Evolutionary conservation across 2,888 invertebrate genomes (phyloP), one percentile per base, ranked within the genome.

Genomic region (Phrixothrix hirtus): DNA sequence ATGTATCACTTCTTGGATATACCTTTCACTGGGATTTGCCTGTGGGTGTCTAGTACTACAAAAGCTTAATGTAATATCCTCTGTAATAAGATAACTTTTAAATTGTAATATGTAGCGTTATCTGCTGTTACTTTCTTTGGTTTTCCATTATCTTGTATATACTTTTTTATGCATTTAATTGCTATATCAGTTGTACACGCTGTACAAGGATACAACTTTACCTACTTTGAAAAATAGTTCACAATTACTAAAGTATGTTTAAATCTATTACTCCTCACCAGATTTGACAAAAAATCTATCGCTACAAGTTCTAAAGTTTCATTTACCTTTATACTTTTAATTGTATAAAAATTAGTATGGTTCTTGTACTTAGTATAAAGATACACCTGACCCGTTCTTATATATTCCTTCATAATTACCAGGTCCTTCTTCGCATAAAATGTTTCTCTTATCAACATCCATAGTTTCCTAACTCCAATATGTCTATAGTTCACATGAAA

Each of bases 401-500:
- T 13, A 13, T 15, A 10, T 14, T 5, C 7, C 6, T 36, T 36
- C 2, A 36, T 21, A n/a, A n/a, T 11, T 17, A 5, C 6, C 10
- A 17, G 10, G 11, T 36, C 35, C 7, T 21, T 2, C n/a, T 36
- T 36, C 2, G 11, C 1, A 7, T 17, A 36, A 17, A 17, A 36
- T 6, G 14, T 36, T 17, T 36, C 35, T 5, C 35, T 17, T 10
- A 36, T 4, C 15, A 36, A 4, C 10, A 36, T 10, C 11, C 11
- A 21, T 10, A 17, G 9, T 11, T 16, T 36, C 21, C 17, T 36
- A 14, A 21, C 35, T 6, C 35, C 17, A 12, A 21, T 21, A 21
- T 36, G 35, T 16, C n/a, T 12, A 36, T 36, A 36, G n/a, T 17
- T 4, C n/a, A 11, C 2, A 21, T 36, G 35, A 5, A 36, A 36